Percentiles rank a stretch among this genome's conserved stretches.
phyloP scores from a whole-genome alignment of 2,888 invertebrate species.

The Polymixis lichenea region DNA sequence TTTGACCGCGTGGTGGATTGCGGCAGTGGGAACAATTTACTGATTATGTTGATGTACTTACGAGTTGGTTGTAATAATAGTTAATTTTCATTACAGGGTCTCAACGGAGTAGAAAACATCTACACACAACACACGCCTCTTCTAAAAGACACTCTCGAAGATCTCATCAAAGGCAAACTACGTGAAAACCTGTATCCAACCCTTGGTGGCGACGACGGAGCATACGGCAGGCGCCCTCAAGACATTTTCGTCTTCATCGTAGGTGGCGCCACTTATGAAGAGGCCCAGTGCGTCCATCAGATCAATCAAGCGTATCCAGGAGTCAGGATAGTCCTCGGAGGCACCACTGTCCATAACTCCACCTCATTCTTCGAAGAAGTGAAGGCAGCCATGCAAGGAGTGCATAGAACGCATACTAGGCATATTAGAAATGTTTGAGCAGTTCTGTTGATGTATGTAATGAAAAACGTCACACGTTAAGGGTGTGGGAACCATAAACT shows the following conservation, averaged over 20 bases:
- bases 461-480: not conserved
- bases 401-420: conserved; percentile 92
- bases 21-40: no score
- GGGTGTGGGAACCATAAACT: not conserved
- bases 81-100: conserved; percentile 88
- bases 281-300: conserved; percentile 96
- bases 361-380: conserved; percentile 95
- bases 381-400: conserved; percentile 92
- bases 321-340: conserved; percentile 95
- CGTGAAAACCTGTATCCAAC: conserved; percentile 96
- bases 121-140: conserved; percentile 99
- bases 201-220: conserved; percentile 91
- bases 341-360: conserved; percentile 98
- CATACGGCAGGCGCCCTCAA: conserved; percentile 92
- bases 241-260: conserved; percentile 99
- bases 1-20: no score
- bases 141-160: conserved; percentile 96
- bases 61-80: not conserved
- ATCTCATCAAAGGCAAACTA: conserved; percentile 97
- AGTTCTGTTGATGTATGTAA: not conserved
- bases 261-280: conserved; percentile 99
- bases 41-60: no score
- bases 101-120: conserved; percentile 99
- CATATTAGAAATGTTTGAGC: conserved; percentile 85
- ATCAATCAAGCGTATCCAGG: conserved; percentile 93